Evolutionary conservation across 2,113 vertebrate genomes (phyloP), one percentile per base, ranked within the genome.

Genomic region (Edolisoma coerulescens): DNA sequence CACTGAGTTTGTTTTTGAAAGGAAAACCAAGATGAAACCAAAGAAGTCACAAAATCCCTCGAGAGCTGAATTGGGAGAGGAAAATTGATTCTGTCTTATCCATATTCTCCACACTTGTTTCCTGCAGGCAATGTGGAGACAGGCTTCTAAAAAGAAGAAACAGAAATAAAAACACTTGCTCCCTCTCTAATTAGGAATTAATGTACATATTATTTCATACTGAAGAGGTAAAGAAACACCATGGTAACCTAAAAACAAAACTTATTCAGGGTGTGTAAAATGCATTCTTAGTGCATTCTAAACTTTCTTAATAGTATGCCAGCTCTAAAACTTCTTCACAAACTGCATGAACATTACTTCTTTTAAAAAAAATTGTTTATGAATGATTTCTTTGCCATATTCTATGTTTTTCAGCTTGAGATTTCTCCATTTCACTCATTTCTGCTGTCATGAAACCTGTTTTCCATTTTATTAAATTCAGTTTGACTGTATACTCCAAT

Each of bases 391-490:
- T 63, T 87, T 64, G 68, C 28, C 21, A 47, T 84, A 52, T 39
- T 87, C 35, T 68, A 19, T 47, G 35, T 7, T 60, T 93, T 93
- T 93, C 59, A 70, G 63, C 39, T 42, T 69, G 56, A 80, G n/a
- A 60, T 63, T 41, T 27, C 47, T 85, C 35, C 19, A 18, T 73
- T 82, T 81, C 49, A 65, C 69, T 87, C 33, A 79, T 65, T 77
- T 91, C 84, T 61, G 44, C 52, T 54, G n/a, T 52, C 6, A 1
- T 78, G 64, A 96, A 95, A 86, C 39, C 47, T 75, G 59, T 86
- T 90, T 95, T 90, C 59, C 44, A 80, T 90, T 93, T 95, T 88
- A 86, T 7, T 78, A 64, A 88, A 78, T 88, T 94, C 71, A 54
- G 22, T 93, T 94, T 96, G 88, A 88, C 64, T 86, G 14, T 69